Evolutionary conservation across 2,113 vertebrate genomes (phyloP).

Genomic region (Naja naja): DNA sequence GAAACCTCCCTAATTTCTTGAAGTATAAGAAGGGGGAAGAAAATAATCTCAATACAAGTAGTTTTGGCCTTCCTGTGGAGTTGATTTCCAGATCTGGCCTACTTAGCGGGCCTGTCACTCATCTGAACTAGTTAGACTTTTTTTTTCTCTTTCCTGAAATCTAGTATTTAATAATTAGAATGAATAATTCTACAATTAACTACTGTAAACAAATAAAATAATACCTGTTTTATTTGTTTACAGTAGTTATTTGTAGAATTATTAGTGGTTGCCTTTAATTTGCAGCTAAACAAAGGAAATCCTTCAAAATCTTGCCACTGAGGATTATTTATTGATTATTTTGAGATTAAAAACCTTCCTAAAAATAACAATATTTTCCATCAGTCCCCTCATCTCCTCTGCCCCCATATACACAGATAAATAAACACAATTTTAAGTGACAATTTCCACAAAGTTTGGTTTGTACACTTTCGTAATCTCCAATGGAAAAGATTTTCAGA

Average conservation of each 20-base stretch:
- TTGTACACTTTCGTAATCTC: slow-evolving; percentile 44
- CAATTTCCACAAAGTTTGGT: slow-evolving; percentile 28
- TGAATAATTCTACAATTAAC: not conserved
- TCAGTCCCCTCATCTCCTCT: not conserved
- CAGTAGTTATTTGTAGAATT: too few species aligned
- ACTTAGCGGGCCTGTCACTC: not conserved
- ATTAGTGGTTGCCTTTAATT: not conserved
- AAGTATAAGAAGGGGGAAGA: not conserved
- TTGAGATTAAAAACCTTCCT: slow-evolving; percentile 5
- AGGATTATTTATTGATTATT: rapidly evolving
- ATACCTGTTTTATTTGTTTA: too few species aligned
- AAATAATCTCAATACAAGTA: not conserved
- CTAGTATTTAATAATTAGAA: not conserved
- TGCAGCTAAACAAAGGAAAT: not conserved
- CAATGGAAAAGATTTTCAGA: slow-evolving; percentile 42
- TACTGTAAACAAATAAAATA: not conserved
- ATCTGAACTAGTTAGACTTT: slow-evolving; percentile 1
- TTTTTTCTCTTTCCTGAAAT: not conserved
- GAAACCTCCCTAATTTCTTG: not conserved
- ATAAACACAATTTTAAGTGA: slow-evolving; percentile 10
- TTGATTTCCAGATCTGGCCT: not conserved
- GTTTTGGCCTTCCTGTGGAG: not conserved
- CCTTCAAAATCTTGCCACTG: not conserved
- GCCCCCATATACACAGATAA: slow-evolving; percentile 28
- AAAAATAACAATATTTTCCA: not conserved